Conservation (phyloP, 2,888 invertebrate genomes). For the Pantelozetes paolii region DNA sequence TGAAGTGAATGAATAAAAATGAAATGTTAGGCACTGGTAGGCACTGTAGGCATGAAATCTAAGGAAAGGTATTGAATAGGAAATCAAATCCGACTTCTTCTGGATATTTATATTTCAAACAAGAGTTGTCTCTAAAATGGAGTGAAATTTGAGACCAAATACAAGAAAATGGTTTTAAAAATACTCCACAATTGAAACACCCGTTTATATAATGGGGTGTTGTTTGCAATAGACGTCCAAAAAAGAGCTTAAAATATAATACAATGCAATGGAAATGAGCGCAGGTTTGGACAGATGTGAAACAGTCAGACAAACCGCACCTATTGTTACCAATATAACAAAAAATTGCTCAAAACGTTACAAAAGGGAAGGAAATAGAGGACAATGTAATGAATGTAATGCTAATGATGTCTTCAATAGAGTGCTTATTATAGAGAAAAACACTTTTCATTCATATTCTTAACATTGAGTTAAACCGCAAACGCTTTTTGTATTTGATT, state of each 20-base stretch:
- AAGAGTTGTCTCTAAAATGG: neutral
- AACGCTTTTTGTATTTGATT: too few species aligned
- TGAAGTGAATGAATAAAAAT: too few species aligned
- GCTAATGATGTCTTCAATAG: slow-evolving; percentile 15
- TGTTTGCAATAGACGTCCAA: neutral
- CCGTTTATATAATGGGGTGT: slow-evolving; percentile 9
- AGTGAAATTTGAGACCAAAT: neutral
- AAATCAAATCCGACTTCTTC: neutral
- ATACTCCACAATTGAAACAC: neutral
- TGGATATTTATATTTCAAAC: neutral
- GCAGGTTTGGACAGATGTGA: slow-evolving; percentile 11
- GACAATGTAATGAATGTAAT: slow-evolving; percentile 5
- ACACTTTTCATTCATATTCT: too few species aligned
- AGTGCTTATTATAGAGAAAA: neutral
- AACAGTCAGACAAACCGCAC: slow-evolving; percentile 5
- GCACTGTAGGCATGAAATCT: too few species aligned
- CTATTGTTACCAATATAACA: slow-evolving; percentile 3
- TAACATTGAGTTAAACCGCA: too few species aligned
- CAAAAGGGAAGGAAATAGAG: slow-evolving; percentile 8
- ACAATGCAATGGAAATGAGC: neutral
- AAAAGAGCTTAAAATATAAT: neutral
- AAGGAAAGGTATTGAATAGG: too few species aligned
- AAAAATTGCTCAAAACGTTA: neutral
- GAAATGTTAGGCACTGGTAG: too few species aligned
- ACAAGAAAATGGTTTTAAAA: too few species aligned